Evolutionary conservation across 53 echinoderm and acorn worm genomes (phyloP), one percentile per base, ranked within the genome.

Genomic region (Holothuria scabra): DNA sequence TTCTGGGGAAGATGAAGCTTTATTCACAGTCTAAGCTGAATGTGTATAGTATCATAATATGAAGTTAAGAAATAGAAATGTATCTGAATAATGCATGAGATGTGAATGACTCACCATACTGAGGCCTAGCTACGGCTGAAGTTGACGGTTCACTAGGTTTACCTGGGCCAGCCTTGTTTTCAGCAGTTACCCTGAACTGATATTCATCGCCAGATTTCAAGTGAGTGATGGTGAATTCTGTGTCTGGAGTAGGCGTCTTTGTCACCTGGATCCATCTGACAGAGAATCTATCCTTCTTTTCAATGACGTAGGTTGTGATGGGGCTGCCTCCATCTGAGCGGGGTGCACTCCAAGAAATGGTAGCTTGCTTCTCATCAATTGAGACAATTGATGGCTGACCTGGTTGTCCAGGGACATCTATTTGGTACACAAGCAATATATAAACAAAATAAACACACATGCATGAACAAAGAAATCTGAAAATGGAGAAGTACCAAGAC

Each of bases 81-180:
- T 18, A 52, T 52, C 8, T 52, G 18, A 52, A 52, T 52, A 16
- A 1, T 18, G 18, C 0, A 52, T 18, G 52, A 52, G 18, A 52
- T 52, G 48, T 48, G 12, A 7, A 52, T 1, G 1, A 63, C 86
- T 91, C 80, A 95, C 96, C 96, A 76, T 90, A 94, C 29, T 94
- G 93, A 28, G 87, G 88, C 76, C 88, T 92, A 56, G 94, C 90
- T 24, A 90, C 80, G 28, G 90, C 85, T 31, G 90, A 58, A 23
- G 86, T 82, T 9, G 97, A 89, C 59, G 93, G 88, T 74, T 94
- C 96, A 66, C 97, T 94, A 19, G 92, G 93, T 90, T 93, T 90
- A 63, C 97, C 94, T 25, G 70, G 35, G 32, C 97, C 97, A 69
- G 90, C 97, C 87, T 83, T 92, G 84, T 94, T 97, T 79, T 94